phyloP scores from a whole-genome alignment of 2,797 vertebrate species.

The Spondyliosoma cantharus region DNA sequence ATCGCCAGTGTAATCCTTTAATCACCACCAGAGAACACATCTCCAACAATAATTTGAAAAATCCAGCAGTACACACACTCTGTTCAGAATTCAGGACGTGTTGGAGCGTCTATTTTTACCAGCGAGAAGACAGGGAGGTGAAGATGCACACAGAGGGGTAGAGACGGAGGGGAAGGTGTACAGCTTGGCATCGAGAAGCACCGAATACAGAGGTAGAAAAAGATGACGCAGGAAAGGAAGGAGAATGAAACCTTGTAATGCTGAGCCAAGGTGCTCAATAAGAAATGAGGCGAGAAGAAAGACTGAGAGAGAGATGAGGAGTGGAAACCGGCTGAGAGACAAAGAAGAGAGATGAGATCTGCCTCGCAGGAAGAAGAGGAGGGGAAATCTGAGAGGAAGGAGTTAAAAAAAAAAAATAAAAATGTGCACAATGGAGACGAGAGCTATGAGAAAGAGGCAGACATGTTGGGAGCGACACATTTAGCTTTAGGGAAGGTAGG shows the following conservation, averaged over 20 bases:
- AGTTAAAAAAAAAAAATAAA: not conserved
- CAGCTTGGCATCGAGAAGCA: constrained; percentile 14
- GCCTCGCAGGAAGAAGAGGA: constrained; percentile 35
- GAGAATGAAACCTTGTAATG: constrained; percentile 14
- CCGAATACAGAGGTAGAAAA: constrained; percentile 3
- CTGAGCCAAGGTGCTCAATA: constrained; percentile 41
- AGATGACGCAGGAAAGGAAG: constrained; percentile 19
- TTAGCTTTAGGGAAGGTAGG: constrained; percentile 56
- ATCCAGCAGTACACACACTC: not conserved
- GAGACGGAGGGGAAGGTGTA: constrained; percentile 1
- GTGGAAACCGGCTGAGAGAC: constrained; percentile 35
- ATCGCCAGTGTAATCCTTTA: constrained; percentile 2
- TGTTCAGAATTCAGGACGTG: constrained; percentile 16
- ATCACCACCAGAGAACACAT: constrained; percentile 10
- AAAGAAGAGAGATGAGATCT: constrained; percentile 31
- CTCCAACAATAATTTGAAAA: not conserved
- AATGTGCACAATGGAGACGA: constrained; percentile 20
- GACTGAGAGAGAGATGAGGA: constrained; percentile 12
- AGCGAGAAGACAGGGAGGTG: constrained; percentile 13
- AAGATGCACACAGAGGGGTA: constrained; percentile 19
- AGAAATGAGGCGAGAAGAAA: constrained; percentile 35
- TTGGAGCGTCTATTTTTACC: constrained; percentile 51
- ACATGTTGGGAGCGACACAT: constrained; percentile 48
- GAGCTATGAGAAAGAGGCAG: constrained; percentile 32
- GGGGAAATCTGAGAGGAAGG: constrained; percentile 20